Evolutionary conservation across 2,888 invertebrate species (phyloP), one percentile per base, ranked within the genome.

Genomic region (Agriopis aurantiaria): DNA sequence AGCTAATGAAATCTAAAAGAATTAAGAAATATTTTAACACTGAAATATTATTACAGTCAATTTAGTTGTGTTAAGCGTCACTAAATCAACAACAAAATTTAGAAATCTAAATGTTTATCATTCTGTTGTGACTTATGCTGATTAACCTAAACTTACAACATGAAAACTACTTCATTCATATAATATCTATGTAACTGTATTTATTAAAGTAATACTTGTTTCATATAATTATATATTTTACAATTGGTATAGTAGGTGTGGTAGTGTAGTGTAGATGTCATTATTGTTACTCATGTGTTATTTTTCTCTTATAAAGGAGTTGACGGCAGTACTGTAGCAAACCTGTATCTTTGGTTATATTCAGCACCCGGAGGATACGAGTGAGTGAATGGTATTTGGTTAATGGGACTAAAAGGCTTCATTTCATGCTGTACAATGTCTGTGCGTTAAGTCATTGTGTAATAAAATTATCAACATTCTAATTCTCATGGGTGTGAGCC

Each of bases 291-390:
- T 76, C 72, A 75, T 70, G 58, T 74, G 46, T 75, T 75, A 71
- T 79, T 82, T 83, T 85, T 85, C 84, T 86, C 81, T 78, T 79
- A 71, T 84, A 83, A 86, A 86, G 85, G 80, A 78, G 74, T 86
- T 86, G 81, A 84, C 83, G 81, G 84, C 88, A 49, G 66, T 59
- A 51, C 63, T 59, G 63, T 71, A 66, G 63, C 65, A 59, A 58
- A 43, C 59, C 68, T 57, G 63, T 71, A 71, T 45, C 69, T 62
- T 65, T 70, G 70, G 66, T 66, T 48, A 55, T 11, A 55, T 66
- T 70, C 70, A 53, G 69, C 74, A 73, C 68, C 63, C 33, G 62
- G 70, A 71, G 48, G 60, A 61, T 52, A 64, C 74, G 68, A 83
- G 87, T 87, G 87, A 88, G 88, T 87, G 81, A 69, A 81, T 64